Conservation (phyloP, 2,797 vertebrate genomes). For the Lepidocolaptes lacrymiger region DNA sequence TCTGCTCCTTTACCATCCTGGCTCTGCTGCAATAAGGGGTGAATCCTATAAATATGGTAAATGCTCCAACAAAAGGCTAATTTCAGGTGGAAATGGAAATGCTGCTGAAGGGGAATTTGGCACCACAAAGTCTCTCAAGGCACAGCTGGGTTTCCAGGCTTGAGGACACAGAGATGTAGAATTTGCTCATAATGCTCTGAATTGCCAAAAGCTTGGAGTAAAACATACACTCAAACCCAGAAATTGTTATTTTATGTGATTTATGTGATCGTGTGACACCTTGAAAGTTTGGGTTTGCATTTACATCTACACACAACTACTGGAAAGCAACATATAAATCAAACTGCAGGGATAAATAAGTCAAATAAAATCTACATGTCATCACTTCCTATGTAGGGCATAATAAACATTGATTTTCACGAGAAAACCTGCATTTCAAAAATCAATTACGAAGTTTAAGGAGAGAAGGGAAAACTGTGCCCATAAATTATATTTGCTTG, state of each 20-base stretch:
- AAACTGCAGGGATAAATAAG: background rate
- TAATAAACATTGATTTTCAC: background rate
- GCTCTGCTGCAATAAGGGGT: background rate
- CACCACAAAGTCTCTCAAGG: background rate
- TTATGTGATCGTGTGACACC: background rate
- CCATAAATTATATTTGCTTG: background rate
- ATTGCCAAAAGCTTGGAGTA: background rate
- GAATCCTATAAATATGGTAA: background rate
- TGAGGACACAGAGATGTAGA: background rate
- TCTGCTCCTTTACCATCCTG: background rate
- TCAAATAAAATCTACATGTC: background rate
- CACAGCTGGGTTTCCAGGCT: background rate
- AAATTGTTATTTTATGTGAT: background rate
- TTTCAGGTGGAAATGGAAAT: background rate
- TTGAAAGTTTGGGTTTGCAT: background rate
- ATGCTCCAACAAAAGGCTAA: background rate
- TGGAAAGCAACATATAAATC: background rate
- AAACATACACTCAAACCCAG: background rate
- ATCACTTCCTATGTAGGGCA: background rate
- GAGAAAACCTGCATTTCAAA: background rate
- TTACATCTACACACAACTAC: background rate
- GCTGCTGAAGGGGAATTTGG: background rate
- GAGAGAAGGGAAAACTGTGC: background rate
- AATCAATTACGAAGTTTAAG: background rate
- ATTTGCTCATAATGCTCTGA: background rate